phyloP scores from a whole-genome alignment of 2,888 invertebrate genomes.

The Ypsolopha scabrella region DNA sequence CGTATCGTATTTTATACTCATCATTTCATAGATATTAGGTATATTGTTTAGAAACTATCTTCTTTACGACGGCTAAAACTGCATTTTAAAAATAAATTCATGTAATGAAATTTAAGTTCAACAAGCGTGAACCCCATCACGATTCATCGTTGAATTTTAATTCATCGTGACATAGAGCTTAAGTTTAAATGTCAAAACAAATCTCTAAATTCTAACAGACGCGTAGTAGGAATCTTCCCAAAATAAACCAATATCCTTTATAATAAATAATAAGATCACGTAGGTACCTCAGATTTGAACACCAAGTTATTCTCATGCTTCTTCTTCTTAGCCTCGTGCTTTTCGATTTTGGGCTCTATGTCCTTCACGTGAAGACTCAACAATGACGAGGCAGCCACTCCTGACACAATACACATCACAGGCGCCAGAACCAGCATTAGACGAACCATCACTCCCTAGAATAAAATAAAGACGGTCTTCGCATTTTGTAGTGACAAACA shows the following conservation, averaged over 20 bases:
- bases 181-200: too few species aligned
- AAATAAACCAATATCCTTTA: not conserved
- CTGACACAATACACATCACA: conserved; percentile 97
- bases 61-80: too few species aligned
- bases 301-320: conserved; percentile 81
- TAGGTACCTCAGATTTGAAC: conserved; percentile 79
- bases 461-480: conserved; percentile 9
- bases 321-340: conserved; percentile 70
- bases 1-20: too few species aligned
- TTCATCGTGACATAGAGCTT: too few species aligned
- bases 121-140: too few species aligned
- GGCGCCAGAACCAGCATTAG: conserved; percentile 98
- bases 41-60: too few species aligned
- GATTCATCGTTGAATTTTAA: too few species aligned
- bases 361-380: conserved; percentile 90
- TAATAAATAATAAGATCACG: not conserved
- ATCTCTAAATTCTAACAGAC: too few species aligned
- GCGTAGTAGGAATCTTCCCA: too few species aligned
- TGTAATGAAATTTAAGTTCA: too few species aligned
- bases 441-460: conserved; percentile 98
- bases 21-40: too few species aligned
- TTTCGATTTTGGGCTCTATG: conserved; percentile 76
- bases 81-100: too few species aligned
- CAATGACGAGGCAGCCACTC: conserved; percentile 91
- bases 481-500: not conserved